Conservation (phyloP, 2,797 vertebrate genomes). For the Nannoperca obscura region DNA sequence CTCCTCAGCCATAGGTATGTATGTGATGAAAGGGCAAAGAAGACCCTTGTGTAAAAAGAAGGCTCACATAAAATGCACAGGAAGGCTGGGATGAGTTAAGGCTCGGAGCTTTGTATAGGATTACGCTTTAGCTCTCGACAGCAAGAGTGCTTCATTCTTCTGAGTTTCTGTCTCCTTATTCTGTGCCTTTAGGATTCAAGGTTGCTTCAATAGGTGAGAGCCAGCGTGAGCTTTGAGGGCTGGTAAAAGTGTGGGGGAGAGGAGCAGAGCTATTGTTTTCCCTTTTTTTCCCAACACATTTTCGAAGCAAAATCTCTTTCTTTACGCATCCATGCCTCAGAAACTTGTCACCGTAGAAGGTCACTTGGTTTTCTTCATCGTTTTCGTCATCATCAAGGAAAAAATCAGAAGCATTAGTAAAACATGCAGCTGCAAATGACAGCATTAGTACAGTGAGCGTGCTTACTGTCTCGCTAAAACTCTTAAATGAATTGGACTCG, state of each 20-base stretch:
- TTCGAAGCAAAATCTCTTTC: conserved; percentile 37
- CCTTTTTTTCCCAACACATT: conserved; percentile 22
- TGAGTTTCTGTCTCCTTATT: conserved; percentile 51
- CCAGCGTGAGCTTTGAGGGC: conserved; percentile 39
- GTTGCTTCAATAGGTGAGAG: conserved; percentile 66
- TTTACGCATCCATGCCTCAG: conserved; percentile 34
- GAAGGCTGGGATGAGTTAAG: conserved; percentile 23
- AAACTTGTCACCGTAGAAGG: conserved; percentile 22
- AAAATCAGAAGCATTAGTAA: conserved; percentile 15
- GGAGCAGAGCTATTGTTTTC: conserved; percentile 43
- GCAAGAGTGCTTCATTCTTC: conserved; percentile 54
- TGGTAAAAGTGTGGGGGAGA: conserved; percentile 42
- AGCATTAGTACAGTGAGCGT: conserved; percentile 17
- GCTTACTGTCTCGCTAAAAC: conserved; percentile 17
- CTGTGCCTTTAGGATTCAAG: conserved; percentile 66
- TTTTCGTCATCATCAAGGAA: conserved; percentile 29
- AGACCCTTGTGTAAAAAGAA: conserved; percentile 29
- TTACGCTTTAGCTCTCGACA: conserved; percentile 60
- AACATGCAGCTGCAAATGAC: conserved; percentile 30
- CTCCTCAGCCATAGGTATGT: conserved; percentile 9
- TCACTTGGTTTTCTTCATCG: conserved; percentile 36
- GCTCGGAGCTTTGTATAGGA: conserved; percentile 52
- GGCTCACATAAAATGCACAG: conserved; percentile 18
- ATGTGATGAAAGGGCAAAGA: conserved; percentile 45
- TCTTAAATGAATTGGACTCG: conserved; percentile 40